These are phyloP conservation scores for Neoseiulus cucumeris DNA, from an alignment of 1,140 invertebrate genomes.

Conservation along the genomic window DNA sequence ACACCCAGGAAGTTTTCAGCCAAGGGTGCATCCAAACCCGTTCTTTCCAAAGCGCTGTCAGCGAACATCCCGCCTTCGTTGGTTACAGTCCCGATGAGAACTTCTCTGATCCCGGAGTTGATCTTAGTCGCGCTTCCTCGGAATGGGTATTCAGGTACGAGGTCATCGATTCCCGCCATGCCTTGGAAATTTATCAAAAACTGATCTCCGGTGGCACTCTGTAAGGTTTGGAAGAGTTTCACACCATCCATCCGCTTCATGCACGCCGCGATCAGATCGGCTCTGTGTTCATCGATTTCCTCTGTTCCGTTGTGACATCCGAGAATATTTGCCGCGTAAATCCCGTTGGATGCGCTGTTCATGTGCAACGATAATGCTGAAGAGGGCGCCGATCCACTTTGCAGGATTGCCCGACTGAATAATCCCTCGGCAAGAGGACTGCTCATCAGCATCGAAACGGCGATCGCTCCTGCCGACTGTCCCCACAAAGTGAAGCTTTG, in stretches of 20 bases:
- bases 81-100: not conserved
- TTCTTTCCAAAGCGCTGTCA: not conserved
- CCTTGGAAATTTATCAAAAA: not conserved
- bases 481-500: slow-evolving; percentile 23
- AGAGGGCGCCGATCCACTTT: not conserved
- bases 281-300: not conserved
- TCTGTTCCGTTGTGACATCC: not conserved
- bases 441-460: not conserved
- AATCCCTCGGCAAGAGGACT: not conserved
- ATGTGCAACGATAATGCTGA: not conserved
- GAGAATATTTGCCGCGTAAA: not conserved
- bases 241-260: not conserved
- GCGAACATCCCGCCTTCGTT: not conserved
- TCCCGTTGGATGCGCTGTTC: not conserved
- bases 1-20: not conserved
- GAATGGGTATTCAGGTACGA: not conserved
- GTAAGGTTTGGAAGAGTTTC: not conserved
- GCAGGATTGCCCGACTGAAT: not conserved
- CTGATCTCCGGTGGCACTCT: not conserved
- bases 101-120: not conserved
- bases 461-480: slow-evolving; percentile 21
- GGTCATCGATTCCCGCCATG: not conserved
- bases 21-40: not conserved
- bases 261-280: not conserved
- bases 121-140: not conserved